These are phyloP conservation scores for Ridgeia piscesae DNA, from an alignment of 1,140 invertebrate species.

Conservation along the genomic window DNA sequence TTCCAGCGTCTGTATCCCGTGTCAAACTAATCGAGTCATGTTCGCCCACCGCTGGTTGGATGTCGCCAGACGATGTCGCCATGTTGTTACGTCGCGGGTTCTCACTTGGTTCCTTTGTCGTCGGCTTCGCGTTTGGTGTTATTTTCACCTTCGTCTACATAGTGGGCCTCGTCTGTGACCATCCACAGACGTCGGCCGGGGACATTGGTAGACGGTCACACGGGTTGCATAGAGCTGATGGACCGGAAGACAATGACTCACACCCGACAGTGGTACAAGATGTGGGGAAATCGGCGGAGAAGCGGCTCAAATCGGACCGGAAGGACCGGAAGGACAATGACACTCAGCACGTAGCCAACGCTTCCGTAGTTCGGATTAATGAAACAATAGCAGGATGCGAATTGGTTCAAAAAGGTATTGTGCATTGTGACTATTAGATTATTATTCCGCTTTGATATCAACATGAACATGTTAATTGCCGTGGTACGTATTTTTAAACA, in stretches of 20 bases:
- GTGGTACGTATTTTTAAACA: background rate
- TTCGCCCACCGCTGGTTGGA: background rate
- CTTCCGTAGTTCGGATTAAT: background rate
- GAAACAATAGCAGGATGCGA: background rate
- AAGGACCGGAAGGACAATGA: background rate
- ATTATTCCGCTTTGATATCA: background rate
- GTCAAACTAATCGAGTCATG: background rate
- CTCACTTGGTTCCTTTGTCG: background rate
- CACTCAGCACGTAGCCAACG: background rate
- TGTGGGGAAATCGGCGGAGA: background rate
- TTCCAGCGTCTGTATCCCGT: background rate
- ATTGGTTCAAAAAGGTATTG: background rate
- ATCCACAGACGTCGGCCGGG: background rate
- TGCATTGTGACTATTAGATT: background rate
- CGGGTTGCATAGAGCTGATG: background rate
- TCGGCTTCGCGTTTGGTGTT: background rate
- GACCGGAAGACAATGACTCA: background rate
- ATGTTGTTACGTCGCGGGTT: background rate
- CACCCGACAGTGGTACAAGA: background rate
- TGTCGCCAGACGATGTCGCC: background rate
- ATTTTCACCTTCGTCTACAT: background rate
- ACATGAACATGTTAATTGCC: background rate
- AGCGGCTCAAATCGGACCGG: background rate
- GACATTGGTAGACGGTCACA: background rate
- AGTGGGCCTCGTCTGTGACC: background rate